phyloP scores from a whole-genome alignment of 2,797 vertebrate species.

The Hemitrygon akajei region DNA sequence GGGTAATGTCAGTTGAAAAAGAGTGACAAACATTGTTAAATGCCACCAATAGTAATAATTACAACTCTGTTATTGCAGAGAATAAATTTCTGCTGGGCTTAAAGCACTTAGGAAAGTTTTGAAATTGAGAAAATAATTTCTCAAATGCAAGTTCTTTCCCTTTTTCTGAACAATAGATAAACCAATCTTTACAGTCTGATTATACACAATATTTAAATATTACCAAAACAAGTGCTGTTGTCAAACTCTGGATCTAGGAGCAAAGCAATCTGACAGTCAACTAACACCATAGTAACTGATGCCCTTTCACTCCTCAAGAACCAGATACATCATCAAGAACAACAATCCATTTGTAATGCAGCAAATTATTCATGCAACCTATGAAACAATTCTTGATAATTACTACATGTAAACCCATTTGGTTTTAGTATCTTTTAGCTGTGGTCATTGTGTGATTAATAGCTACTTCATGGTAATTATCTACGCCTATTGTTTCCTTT shows the following conservation, averaged over 20 bases:
- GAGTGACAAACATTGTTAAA: not conserved
- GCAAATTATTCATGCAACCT: not conserved
- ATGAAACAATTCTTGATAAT: constrained; percentile 10
- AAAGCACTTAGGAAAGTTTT: not conserved
- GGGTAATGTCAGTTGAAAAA: not conserved
- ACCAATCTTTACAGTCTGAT: not conserved
- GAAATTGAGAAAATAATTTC: not conserved
- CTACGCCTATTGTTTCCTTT: not conserved
- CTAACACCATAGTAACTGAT: not conserved
- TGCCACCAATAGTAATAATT: not conserved
- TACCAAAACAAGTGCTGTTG: not conserved
- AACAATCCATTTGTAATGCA: not conserved
- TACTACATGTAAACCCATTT: not conserved
- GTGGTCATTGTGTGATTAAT: constrained; percentile 10
- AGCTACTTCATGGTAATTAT: not conserved
- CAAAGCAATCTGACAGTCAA: not conserved
- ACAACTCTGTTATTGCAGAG: not conserved
- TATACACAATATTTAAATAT: not conserved
- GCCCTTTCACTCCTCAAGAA: not conserved
- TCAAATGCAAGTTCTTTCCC: not conserved
- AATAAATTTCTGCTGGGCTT: no score
- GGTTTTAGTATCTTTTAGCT: constrained; percentile 10
- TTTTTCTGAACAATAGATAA: not conserved
- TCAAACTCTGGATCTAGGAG: not conserved
- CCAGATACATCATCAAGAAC: not conserved